These are phyloP conservation scores for Callopanchax toddi DNA, from an alignment of 2,113 vertebrate species.

Conservation along the genomic window DNA sequence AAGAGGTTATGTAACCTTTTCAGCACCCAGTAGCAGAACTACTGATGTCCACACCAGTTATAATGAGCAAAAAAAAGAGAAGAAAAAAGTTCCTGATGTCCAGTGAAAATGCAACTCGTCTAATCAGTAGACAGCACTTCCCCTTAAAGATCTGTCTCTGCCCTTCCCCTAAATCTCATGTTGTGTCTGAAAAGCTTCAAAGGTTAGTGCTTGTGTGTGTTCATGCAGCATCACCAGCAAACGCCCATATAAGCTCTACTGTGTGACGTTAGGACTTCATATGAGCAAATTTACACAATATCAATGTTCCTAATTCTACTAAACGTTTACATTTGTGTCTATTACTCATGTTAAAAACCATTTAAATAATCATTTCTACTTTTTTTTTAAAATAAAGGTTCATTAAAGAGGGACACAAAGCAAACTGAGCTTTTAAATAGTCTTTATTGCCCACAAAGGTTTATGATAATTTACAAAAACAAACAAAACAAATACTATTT, in stretches of 20 bases:
- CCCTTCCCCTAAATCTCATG: slow-evolving; percentile 15
- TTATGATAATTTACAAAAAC: slow-evolving; percentile 78
- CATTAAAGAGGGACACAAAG: background rate
- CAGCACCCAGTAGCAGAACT: background rate
- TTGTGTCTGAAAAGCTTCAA: background rate
- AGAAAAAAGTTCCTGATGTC: background rate
- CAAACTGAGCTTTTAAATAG: slow-evolving; percentile 16
- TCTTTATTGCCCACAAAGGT: slow-evolving; percentile 71
- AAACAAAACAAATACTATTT: slow-evolving; percentile 69
- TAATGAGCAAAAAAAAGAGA: background rate
- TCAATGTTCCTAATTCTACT: too few species aligned
- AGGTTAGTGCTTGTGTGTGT: background rate
- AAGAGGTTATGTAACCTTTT: slow-evolving; percentile 27
- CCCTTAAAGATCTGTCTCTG: background rate
- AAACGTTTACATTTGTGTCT: too few species aligned
- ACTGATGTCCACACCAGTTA: background rate
- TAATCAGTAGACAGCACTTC: slow-evolving; percentile 14
- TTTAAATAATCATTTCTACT: too few species aligned
- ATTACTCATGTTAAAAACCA: too few species aligned
- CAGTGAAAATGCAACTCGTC: background rate
- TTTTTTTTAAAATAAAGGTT: background rate
- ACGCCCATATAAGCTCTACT: background rate
- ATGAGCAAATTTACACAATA: too few species aligned
- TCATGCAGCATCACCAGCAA: background rate
- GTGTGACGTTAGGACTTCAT: too few species aligned